Conservation (phyloP, 2,888 invertebrate genomes). For the Caradrina kadenii region DNA sequence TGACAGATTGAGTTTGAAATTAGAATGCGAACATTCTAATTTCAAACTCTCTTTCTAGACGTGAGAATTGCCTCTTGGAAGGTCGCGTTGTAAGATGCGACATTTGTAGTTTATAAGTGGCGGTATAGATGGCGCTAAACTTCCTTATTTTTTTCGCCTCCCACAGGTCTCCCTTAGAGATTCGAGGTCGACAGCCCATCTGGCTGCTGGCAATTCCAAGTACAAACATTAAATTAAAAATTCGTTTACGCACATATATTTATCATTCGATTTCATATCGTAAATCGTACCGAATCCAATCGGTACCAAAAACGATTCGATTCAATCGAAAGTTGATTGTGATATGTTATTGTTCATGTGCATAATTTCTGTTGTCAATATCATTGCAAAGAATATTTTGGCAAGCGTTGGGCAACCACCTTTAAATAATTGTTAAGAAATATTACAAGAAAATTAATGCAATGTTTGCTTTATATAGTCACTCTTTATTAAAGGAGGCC, state of each 20-base stretch:
- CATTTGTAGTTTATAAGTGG: neutral
- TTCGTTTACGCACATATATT: conserved; percentile 66
- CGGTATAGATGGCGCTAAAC: neutral
- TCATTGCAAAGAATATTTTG: conserved; percentile 54
- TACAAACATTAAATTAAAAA: conserved; percentile 70
- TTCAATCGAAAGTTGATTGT: conserved; percentile 64
- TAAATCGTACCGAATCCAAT: conserved; percentile 82
- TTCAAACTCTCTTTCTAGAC: too few relatives aligned
- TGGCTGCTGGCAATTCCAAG: conserved; percentile 51
- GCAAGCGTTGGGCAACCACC: conserved; percentile 5
- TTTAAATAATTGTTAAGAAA: conserved; percentile 15
- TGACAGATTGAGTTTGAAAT: too few relatives aligned
- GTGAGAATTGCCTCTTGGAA: too few relatives aligned
- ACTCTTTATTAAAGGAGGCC: neutral
- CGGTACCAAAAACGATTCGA: conserved; percentile 77
- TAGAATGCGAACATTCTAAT: too few relatives aligned
- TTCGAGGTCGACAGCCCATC: conserved; percentile 10
- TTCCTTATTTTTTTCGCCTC: neutral
- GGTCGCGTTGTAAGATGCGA: too few relatives aligned
- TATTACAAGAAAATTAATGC: conserved; percentile 23
- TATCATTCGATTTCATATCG: conserved; percentile 74
- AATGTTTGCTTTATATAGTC: conserved; percentile 13
- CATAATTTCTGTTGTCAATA: conserved; percentile 67
- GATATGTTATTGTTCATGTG: conserved; percentile 70
- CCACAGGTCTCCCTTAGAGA: neutral